Evolutionary conservation across 2,888 invertebrate genomes (phyloP).

Genomic region (Elgonia sp.): DNA sequence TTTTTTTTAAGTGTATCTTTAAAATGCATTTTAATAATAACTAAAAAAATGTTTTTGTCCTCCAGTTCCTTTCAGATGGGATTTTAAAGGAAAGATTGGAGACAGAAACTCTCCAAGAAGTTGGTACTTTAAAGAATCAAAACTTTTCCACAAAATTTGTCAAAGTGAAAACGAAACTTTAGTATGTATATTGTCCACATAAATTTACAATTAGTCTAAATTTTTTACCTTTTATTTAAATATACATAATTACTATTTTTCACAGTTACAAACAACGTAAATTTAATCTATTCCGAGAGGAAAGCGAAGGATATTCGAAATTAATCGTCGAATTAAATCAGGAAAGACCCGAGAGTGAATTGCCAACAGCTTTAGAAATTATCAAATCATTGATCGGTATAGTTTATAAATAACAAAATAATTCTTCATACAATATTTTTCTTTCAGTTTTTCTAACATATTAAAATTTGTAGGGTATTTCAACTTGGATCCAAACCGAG

Average conservation of each 20-base stretch:
- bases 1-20: not conserved
- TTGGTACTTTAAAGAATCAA: slow-evolving; percentile 95
- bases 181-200: slow-evolving; percentile 90
- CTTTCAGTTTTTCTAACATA: not conserved
- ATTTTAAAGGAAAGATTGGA: slow-evolving; percentile 96
- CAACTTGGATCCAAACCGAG: slow-evolving; percentile 99
- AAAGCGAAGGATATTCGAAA: slow-evolving; percentile 99
- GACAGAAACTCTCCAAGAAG: slow-evolving; percentile 97
- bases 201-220: too few species aligned
- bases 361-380: slow-evolving; percentile 93
- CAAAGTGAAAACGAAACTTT: slow-evolving; percentile 98
- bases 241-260: slow-evolving; percentile 78
- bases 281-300: slow-evolving; percentile 99
- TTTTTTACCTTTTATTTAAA: too few species aligned
- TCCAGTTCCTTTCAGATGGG: slow-evolving; percentile 92
- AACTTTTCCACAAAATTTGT: slow-evolving; percentile 98
- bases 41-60: slow-evolving; percentile 16
- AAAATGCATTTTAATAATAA: not conserved
- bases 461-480: slow-evolving; percentile 93
- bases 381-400: slow-evolving; percentile 97
- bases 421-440: not conserved
- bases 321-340: slow-evolving; percentile 97
- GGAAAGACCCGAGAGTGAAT: slow-evolving; percentile 89
- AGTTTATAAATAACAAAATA: not conserved
- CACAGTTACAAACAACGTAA: slow-evolving; percentile 99